A percentile compares a stretch with the other conserved stretches of the same genome.
Conservation (phyloP, 2,888 invertebrate species). For the Lypha dubia region DNA sequence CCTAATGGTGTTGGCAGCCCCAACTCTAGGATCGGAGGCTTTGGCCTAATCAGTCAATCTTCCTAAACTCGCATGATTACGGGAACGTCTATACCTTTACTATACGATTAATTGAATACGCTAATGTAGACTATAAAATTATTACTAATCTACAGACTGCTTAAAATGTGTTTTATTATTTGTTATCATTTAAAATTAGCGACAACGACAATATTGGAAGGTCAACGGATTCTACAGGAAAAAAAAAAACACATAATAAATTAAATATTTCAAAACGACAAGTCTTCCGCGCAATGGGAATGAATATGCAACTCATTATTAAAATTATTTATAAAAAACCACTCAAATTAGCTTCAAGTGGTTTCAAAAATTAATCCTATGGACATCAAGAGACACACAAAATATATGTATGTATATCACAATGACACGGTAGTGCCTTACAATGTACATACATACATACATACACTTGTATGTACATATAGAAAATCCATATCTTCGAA, state of each 20-base stretch:
- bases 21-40: no score
- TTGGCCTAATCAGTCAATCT: no score
- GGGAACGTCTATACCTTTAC: no score
- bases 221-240: not conserved
- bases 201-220: constrained; percentile 6
- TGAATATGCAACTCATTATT: not conserved
- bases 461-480: not conserved
- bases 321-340: not conserved
- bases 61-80: no score
- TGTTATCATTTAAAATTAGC: not conserved
- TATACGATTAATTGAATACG: no score
- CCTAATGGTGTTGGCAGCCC: no score
- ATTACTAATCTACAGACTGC: not conserved
- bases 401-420: no score
- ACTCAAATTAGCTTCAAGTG: not conserved
- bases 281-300: not conserved
- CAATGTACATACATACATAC: not conserved
- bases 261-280: not conserved
- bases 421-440: not conserved
- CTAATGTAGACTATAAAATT: not conserved
- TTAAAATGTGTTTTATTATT: not conserved
- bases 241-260: not conserved
- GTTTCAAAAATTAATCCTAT: not conserved
- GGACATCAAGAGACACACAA: not conserved
- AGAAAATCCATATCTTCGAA: not conserved